Base-by-base conservation (phyloP, 2,113 vertebrate genomes). In the Phyllostomus hastatus region DNA sequence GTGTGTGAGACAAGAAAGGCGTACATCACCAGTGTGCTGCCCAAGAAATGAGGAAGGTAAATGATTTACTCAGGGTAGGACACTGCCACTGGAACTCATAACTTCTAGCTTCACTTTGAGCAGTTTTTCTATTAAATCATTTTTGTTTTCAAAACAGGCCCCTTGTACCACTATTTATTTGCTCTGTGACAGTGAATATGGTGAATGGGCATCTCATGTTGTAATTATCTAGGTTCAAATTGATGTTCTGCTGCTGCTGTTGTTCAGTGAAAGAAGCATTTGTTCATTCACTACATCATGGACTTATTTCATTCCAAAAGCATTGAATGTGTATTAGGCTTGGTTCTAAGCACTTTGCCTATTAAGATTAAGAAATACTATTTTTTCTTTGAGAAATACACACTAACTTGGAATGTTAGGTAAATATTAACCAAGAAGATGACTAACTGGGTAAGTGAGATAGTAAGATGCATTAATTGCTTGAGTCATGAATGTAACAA, bases 361-460 rank as follows among this genome's bases (percentile, higher is more conserved):
- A 35, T 33, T 48, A 70, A 83, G 17, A 28, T 54, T 48, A 82
- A 72, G 57, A 54, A 48, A 31, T 31, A 5, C 8, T 10, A 0
- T 10, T 33, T 19, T 48, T 20, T n/a, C 33, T 31, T 54, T 72
- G 66, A 88, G 5, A 93, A 76, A 22, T 82, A 0, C 48, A 33
- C 61, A 89, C 1, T 59, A 76, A 24, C 20, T 72, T 93, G 14
- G 9, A 73, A 70, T 66, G 91, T 87, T 64, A 70, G 87, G 20
- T 12, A 83, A 73, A 61, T 83, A 20, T 35, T 88, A 90, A 20
- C n/a, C 31, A 57, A 28, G 79, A 81, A n/a, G 35, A 69, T 96
- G 38, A 70, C 10, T 88, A 31, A 38, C 81, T 43, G n/a, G 7
- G 1, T 82, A 43, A 82, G 20, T 35, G 43, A 59, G 22, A 9